Evolutionary conservation across 2,888 invertebrate genomes (phyloP), one percentile per base, ranked within the genome.

Genomic region (Pandemis corylana): DNA sequence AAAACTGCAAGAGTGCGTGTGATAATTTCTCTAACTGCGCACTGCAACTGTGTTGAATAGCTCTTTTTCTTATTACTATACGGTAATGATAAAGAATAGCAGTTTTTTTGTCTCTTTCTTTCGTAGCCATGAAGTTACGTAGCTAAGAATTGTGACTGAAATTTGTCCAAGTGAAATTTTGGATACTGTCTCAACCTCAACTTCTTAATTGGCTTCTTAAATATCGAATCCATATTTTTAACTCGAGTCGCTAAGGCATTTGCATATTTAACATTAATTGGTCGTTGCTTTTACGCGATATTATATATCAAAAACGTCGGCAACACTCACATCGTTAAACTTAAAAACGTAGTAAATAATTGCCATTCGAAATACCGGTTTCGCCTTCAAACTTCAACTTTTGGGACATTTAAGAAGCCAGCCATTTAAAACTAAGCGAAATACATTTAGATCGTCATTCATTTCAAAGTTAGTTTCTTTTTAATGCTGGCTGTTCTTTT

Each of bases 241-340:
- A 70, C 53, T 56, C 53, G 63, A 75, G 46, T 56, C 51, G 36
- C 56, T 36, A 42, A 64, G 56, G 56, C 62, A 56, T 75, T 75
- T 75, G 42, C 71, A 63, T 67, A 71, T 67, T 67, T 51, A 41
- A 75, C 75, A 53, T 75, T 75, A 75, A 75, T 75, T 71, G 71
- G 75, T 70, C 62, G 74, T 71, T 66, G 70, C 70, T 63, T 75
- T 67, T 71, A 75, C 46, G 67, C 20, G 67, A 66, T 66, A 62
- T 66, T 67, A 67, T 75, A 62, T 67, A 71, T 75, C 66, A 64
- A 59, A 59, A 75, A 53, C 36, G 70, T 70, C 74, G 51, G 65
- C 74, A 46, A 61, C 61, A 46, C 69, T 69, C 67, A 41, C 20
- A 7, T 59, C 59, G 66, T 66, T 51, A 66, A 56, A 70, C 74